Evolutionary conservation across 2,113 vertebrate genomes (phyloP), one percentile per base, ranked within the genome.

Genomic region (Calyptomena viridis): DNA sequence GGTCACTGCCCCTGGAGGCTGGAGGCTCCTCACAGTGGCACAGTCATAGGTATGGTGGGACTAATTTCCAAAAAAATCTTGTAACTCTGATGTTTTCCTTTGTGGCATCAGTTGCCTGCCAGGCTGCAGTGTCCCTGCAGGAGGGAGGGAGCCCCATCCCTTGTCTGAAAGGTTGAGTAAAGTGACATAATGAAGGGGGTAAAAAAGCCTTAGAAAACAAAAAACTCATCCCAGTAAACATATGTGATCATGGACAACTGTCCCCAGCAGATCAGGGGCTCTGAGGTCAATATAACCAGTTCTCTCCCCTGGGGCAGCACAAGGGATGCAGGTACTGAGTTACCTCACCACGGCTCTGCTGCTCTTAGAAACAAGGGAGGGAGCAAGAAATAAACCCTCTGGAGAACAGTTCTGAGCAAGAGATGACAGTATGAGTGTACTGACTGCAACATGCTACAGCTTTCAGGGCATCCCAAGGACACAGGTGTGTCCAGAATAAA

Each of bases 191-290:
- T 1, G 6, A n/a, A 74, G 18, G 2, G 3, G 8, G 3, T 20
- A 15, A 59, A 49, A 33, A 62, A 37, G 28, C 0, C 19, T 27
- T 19, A 20, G 40, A 46, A 58, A 69, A 12, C 14, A 31, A 55
- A 64, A 64, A 59, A 2, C 12, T 31, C 44, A 53, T 4, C 37
- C 30, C 7, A 50, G 23, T 37, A 17, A 68, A 67, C 1, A 3
- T 5, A 14, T 1, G 19, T 22, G 71, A 60, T 44, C 20, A 5
- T 0, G 22, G 24, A 40, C 47, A 24, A 12, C 42, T 3, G 0
- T 5, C 56, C 31, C 40, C 46, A 76, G 19, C 28, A 74, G 74
- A 49, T n/a, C 3, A 11, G 33, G 17, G 31, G 6, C 44, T 64
- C 40, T 10, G n/a, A 22, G 10, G 10, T 69, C 42, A 8, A 7